Evolutionary conservation across 1,140 invertebrate species (phyloP).

Genomic region (Drosophila athabasca): DNA sequence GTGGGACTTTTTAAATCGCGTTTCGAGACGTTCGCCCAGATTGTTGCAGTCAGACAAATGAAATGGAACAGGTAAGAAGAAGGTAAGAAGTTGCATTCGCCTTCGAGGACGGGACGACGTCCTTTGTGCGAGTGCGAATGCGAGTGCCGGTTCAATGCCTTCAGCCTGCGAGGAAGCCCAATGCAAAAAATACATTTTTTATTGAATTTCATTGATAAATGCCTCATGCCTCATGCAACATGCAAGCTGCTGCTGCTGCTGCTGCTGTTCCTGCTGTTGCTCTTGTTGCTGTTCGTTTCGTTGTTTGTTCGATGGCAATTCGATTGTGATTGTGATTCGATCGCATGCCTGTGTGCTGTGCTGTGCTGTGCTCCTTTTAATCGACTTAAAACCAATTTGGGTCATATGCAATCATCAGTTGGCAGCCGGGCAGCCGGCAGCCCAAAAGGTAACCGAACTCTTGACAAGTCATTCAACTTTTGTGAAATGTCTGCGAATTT

Average conservation of each 20-base stretch:
- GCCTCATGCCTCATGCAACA: constrained; percentile 60
- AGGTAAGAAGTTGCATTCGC: constrained; percentile 37
- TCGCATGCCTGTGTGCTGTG: constrained; percentile 51
- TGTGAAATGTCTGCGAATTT: constrained; percentile 37
- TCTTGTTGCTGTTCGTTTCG: constrained; percentile 37
- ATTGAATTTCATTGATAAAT: constrained; percentile 76
- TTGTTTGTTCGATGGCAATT: constrained; percentile 79
- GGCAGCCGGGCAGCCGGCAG: neutral
- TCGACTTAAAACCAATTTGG: constrained; percentile 72
- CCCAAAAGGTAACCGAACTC: constrained; percentile 54
- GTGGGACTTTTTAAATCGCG: constrained; percentile 45
- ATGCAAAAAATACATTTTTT: constrained; percentile 46
- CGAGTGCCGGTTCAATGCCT: constrained; percentile 23
- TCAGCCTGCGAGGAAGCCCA: neutral
- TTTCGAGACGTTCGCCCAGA: constrained; percentile 29
- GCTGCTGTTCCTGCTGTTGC: neutral
- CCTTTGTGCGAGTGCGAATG: constrained; percentile 19
- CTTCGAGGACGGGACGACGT: constrained; percentile 18
- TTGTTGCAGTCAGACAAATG: constrained; percentile 33
- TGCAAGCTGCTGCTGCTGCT: neutral
- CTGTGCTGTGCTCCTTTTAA: constrained; percentile 35
- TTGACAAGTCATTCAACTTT: constrained; percentile 70
- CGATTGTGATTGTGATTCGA: constrained; percentile 52
- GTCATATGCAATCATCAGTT: constrained; percentile 63
- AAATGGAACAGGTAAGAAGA: constrained; percentile 64